These are phyloP conservation scores for Brachionus plicatilis DNA, from an alignment of 1,140 invertebrate species.

Conservation along the genomic window DNA sequence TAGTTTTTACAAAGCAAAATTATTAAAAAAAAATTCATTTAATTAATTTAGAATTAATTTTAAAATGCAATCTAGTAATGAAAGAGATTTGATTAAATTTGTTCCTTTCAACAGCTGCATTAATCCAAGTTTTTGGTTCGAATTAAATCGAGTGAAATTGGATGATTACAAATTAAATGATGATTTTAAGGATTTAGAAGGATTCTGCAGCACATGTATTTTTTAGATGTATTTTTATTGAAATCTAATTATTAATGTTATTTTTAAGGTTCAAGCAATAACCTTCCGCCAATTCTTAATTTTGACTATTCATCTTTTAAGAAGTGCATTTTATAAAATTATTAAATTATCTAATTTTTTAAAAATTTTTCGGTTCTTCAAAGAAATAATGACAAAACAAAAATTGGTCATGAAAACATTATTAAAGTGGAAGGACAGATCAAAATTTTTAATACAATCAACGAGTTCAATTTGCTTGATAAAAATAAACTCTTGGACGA, in stretches of 20 bases:
- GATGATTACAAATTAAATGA: conserved; percentile 32
- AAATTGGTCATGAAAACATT: neutral
- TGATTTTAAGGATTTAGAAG: conserved; percentile 19
- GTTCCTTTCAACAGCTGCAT: conserved; percentile 22
- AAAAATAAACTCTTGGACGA: conserved; percentile 22
- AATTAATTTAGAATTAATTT: neutral
- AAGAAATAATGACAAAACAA: neutral
- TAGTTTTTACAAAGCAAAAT: neutral
- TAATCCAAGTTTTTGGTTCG: conserved; percentile 40
- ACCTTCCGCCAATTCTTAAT: conserved; percentile 28
- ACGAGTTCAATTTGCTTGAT: conserved; percentile 36
- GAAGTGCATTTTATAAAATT: neutral
- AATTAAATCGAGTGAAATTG: conserved; percentile 30
- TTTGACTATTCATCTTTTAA: conserved; percentile 36
- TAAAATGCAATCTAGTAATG: neutral
- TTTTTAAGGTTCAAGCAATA: conserved; percentile 7
- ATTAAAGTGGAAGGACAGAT: neutral
- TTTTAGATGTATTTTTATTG: neutral
- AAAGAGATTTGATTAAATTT: conserved; percentile 31
- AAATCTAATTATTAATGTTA: too few relatives aligned
- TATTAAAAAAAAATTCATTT: neutral
- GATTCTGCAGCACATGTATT: conserved; percentile 11
- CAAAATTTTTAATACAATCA: conserved; percentile 33
- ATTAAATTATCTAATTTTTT: neutral
- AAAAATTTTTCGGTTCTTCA: neutral